Percentiles rank a stretch among this genome's conserved stretches.
phyloP scores from a whole-genome alignment of 2,888 invertebrate genomes.

The Seladonia tumulorum region DNA sequence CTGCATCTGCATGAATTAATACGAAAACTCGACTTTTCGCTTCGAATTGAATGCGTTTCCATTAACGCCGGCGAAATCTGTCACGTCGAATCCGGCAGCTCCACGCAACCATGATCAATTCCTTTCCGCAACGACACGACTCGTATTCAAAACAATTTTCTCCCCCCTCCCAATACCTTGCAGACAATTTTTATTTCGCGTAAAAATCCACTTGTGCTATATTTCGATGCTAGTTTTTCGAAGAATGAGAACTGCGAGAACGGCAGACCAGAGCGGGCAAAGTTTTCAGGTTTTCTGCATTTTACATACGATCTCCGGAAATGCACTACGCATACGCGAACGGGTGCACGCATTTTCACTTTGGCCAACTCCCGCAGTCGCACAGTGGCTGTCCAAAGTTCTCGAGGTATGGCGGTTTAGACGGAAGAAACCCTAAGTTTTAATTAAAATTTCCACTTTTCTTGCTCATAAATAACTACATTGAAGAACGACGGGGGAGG shows the following conservation, averaged over 20 bases:
- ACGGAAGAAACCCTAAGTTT: constrained; percentile 9
- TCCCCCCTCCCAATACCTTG: too few species aligned
- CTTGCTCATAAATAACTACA: constrained; percentile 3
- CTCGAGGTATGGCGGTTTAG: background rate
- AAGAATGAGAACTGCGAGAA: background rate
- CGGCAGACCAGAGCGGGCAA: background rate
- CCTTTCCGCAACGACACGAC: background rate
- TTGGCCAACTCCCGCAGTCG: background rate
- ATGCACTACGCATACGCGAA: background rate
- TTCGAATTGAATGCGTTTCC: background rate
- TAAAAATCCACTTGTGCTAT: too few species aligned
- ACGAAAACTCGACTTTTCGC: background rate
- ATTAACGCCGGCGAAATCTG: background rate
- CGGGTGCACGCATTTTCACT: background rate
- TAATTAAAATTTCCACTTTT: constrained; percentile 12
- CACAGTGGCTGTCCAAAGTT: constrained; percentile 2
- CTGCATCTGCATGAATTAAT: constrained; percentile 3
- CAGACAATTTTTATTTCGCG: too few species aligned
- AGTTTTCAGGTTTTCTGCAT: background rate
- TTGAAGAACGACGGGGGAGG: background rate
- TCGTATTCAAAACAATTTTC: too few species aligned
- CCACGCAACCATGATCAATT: background rate
- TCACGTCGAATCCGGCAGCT: background rate
- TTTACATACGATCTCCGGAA: background rate
- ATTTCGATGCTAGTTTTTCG: too few species aligned